These are phyloP conservation scores for Podarcis muralis DNA, from an alignment of 2,113 vertebrate genomes.

Conservation along the genomic window DNA sequence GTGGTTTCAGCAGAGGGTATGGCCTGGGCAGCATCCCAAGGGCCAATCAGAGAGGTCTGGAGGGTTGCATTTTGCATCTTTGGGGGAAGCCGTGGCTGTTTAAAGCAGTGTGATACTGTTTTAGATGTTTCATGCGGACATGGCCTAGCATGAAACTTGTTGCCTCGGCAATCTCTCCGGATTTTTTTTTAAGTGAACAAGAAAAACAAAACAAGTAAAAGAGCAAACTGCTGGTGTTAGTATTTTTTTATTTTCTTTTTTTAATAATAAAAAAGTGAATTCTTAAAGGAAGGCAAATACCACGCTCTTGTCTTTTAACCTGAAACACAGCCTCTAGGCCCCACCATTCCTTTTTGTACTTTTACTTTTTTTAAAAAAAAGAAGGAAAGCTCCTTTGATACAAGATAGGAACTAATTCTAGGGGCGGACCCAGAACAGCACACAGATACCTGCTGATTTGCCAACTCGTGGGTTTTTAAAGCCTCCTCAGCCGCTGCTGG, in stretches of 20 bases:
- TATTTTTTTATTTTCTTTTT: background rate
- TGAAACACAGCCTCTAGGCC: conserved; percentile 62
- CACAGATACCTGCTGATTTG: conserved; percentile 64
- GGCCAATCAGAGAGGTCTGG: too few species aligned
- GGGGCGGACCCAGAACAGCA: conserved; percentile 60
- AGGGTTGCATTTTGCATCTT: too few species aligned
- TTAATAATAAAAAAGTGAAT: background rate
- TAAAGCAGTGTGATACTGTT: too few species aligned
- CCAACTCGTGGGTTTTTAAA: conserved; percentile 59
- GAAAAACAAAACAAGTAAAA: conserved; percentile 19
- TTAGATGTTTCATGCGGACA: too few species aligned
- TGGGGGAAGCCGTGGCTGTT: too few species aligned
- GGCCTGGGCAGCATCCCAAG: too few species aligned
- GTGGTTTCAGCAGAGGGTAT: too few species aligned
- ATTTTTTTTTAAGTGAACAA: background rate
- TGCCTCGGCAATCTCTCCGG: background rate
- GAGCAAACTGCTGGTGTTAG: conserved; percentile 13
- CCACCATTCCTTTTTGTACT: conserved; percentile 21
- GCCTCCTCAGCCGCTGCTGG: conserved; percentile 62
- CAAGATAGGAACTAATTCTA: conserved; percentile 61
- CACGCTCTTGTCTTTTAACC: conserved; percentile 49
- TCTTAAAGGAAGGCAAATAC: conserved; percentile 43
- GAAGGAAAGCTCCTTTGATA: conserved; percentile 58
- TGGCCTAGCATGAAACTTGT: background rate
- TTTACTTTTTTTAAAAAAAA: background rate